Base-by-base conservation (phyloP, 2,888 invertebrate species). In the Eustalomyia histrio region DNA sequence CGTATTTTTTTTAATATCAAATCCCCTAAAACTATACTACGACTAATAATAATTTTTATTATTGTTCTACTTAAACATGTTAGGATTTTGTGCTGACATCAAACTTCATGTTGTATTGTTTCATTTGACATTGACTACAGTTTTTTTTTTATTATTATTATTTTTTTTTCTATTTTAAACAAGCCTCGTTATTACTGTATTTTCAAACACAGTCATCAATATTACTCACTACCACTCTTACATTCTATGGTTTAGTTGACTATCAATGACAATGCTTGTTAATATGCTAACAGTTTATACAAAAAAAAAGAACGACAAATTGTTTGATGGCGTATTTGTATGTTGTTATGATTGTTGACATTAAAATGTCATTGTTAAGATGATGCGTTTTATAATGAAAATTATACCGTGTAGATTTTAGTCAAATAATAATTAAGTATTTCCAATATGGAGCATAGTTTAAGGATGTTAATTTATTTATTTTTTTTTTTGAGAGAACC, bases 71-170 rank as follows among this genome's bases (percentile, higher is more conserved):
- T 35, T 10, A 39, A 39, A 39, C 12, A 39, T 3, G 39, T 53
- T 24, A 4, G 9, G 4, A 17, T 50, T 63, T 17, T 39, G 6
- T 21, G 35, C 43, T 68, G 73, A 65, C 73, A 75, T 53, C 61
- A 50, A 80, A 58, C 47, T 53, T 14, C 53, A 73, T 68, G 24
- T 67, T 57, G 39, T 71, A 74, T 78, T 78, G 69, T 78, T 69
- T 74, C 69, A 65, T 78, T 47, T 71, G 78, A 78, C 78, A 81
- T 78, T 81, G 80, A 78, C 63, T 29, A 29, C 29, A 29, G 68
- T 73, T 68, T 74, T 55, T 61, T 24, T 35, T 17, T 33, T 39
- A 39, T 39, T 12, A n/a, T n/a, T n/a, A n/a, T n/a, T n/a, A n/a
- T n/a, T n/a, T n/a, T n/a, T n/a, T 61, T 24, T 35, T 17, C 50